Percentiles rank a stretch among this genome's conserved stretches.
phyloP scores from a whole-genome alignment of 2,113 vertebrate species.

The Acrocephalus kingi region DNA sequence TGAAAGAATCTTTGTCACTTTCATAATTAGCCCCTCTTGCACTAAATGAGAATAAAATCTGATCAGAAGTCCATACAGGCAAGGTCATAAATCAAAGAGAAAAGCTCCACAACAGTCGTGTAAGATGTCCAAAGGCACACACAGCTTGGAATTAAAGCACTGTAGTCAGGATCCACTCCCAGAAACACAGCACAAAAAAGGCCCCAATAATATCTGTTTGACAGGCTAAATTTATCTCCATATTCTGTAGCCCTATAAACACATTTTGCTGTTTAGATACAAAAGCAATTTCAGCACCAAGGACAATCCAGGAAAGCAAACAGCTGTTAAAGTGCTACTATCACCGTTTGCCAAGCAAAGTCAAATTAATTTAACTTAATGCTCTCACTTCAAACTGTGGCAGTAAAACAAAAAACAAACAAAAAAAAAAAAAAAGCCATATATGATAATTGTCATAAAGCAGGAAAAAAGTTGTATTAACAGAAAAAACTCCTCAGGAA shows the following conservation, averaged over 20 bases:
- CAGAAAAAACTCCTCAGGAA: slow-evolving; percentile 28
- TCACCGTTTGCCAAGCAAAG: background rate
- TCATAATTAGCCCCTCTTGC: slow-evolving; percentile 69
- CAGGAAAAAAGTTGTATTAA: background rate
- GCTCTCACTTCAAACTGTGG: slow-evolving; percentile 1
- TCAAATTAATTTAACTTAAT: slow-evolving; percentile 62
- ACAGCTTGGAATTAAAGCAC: slow-evolving; percentile 51
- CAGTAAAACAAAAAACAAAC: background rate
- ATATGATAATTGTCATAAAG: slow-evolving; percentile 23
- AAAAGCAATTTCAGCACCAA: slow-evolving; percentile 79
- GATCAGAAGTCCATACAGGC: slow-evolving; percentile 66
- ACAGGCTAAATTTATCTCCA: slow-evolving; percentile 81
- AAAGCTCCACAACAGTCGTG: slow-evolving; percentile 52
- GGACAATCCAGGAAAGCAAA: slow-evolving; percentile 80
- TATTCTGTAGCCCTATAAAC: slow-evolving; percentile 69
- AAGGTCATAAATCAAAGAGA: slow-evolving; percentile 76
- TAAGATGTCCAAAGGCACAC: slow-evolving; percentile 60
- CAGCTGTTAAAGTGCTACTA: slow-evolving; percentile 38
- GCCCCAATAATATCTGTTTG: slow-evolving; percentile 63
- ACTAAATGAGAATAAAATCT: slow-evolving; percentile 72
- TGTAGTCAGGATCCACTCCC: slow-evolving; percentile 47
- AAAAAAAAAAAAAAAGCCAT: background rate
- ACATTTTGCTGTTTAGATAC: slow-evolving; percentile 63
- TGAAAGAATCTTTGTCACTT: slow-evolving; percentile 65
- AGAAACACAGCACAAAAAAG: slow-evolving; percentile 69